Conservation (phyloP, 2,113 vertebrate genomes). For the Lophochroa leadbeateri region DNA sequence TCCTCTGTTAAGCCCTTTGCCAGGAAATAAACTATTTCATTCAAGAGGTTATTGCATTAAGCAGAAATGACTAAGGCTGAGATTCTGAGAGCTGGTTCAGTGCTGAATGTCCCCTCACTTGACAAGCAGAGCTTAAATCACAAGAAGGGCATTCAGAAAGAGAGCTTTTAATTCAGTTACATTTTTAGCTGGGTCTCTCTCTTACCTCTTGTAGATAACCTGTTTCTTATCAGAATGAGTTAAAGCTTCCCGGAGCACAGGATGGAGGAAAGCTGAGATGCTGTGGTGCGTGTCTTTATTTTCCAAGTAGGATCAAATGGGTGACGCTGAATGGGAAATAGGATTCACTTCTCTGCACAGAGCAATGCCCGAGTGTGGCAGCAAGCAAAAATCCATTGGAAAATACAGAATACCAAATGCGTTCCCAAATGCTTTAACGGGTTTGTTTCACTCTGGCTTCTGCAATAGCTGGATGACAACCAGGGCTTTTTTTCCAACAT, state of each 20-base stretch:
- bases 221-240: slow-evolving; percentile 12
- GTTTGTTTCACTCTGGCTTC: slow-evolving; percentile 32
- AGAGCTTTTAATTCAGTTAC: background rate
- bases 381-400: background rate
- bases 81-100: slow-evolving; percentile 10
- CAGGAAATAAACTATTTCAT: slow-evolving; percentile 65
- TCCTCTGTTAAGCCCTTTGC: slow-evolving; percentile 51
- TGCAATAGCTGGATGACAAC: slow-evolving; percentile 32
- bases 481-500: background rate
- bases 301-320: background rate
- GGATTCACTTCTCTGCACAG: background rate
- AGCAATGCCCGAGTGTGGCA: background rate
- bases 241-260: background rate
- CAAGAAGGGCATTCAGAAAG: slow-evolving; percentile 25
- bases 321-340: background rate
- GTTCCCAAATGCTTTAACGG: background rate
- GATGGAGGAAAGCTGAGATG: background rate
- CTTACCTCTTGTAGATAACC: background rate
- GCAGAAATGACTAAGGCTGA: slow-evolving; percentile 39
- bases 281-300: background rate
- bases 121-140: slow-evolving; percentile 28
- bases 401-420: background rate
- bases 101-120: slow-evolving; percentile 41
- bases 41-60: slow-evolving; percentile 61
- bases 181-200: background rate